Percentiles rank a stretch among this genome's conserved stretches.
Conservation (phyloP, 2,113 vertebrate genomes). For the Gobius niger region DNA sequence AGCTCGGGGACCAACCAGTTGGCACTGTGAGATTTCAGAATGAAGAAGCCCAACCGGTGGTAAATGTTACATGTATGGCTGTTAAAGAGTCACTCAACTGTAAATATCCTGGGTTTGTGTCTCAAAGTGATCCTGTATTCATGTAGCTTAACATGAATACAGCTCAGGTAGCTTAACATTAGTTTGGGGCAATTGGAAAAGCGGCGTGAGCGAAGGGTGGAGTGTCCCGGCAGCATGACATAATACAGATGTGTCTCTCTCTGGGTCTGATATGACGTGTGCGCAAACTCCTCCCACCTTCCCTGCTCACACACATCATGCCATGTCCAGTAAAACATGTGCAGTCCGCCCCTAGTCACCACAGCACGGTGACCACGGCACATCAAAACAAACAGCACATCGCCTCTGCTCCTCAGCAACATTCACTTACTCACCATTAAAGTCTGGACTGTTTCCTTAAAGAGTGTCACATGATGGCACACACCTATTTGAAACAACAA, state of each 20-base stretch:
- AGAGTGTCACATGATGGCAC: not conserved
- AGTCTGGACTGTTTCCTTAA: conserved; percentile 1
- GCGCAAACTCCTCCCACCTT: not conserved
- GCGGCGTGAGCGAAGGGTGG: conserved; percentile 55
- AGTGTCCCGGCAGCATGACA: conserved; percentile 57
- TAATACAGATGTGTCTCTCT: conserved; percentile 58
- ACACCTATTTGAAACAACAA: conserved; percentile 11
- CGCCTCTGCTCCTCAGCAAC: conserved; percentile 4
- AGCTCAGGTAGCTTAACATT: too few relatives aligned
- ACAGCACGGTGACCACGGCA: conserved; percentile 26
- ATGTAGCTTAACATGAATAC: too few relatives aligned
- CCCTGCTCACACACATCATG: conserved; percentile 21
- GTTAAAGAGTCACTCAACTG: too few relatives aligned
- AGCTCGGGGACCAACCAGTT: too few relatives aligned
- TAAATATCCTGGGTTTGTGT: too few relatives aligned
- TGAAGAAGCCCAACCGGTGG: too few relatives aligned
- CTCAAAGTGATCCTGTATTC: too few relatives aligned
- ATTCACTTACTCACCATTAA: conserved; percentile 14
- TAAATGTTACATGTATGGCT: too few relatives aligned
- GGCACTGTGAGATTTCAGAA: too few relatives aligned
- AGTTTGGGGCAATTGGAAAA: not conserved
- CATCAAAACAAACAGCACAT: conserved; percentile 36
- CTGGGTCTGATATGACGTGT: conserved; percentile 46
- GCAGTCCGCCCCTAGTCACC: conserved; percentile 25
- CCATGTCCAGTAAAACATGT: conserved; percentile 51